Base-by-base conservation (phyloP, 1,140 invertebrate genomes). In the Euschistus heros region DNA sequence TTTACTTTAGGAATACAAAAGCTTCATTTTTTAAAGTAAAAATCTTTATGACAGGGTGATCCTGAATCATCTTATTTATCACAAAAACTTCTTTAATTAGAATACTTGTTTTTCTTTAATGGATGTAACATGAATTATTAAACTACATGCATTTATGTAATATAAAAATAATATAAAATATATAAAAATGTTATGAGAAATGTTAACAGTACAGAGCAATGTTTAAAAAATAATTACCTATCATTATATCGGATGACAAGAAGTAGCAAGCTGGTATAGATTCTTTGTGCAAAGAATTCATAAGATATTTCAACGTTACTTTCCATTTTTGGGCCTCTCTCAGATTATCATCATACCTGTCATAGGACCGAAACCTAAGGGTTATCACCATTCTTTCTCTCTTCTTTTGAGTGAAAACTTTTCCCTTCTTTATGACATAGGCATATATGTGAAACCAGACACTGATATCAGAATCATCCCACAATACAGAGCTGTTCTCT, bases 391-490 rank as follows among this genome's bases (percentile, higher is more conserved):
- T 87, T 64, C 86, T 78, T 72, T 90, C 87, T 60, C 90, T 80
- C 73, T 86, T 83, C 64, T 79, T 71, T 17, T 79, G 73, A 44
- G 76, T 79, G 67, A 84, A 84, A 47, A 83, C 78, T n/a, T 85
- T 81, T 50, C 82, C 81, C 72, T 85, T 87, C 71, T 88, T 87
- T 68, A 91, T 74, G 52, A 85, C 82, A 74, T 93, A 93, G 0
- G 90, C 86, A 73, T 92, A 94, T 68, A 94, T 84, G 72, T 90
- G 90, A 7, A 94, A 79, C 77, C 91, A 93, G 15, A 88, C 89
- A 70, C 85, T 88, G 37, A 82, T 81, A 77, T 90, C 87, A 67
- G 80, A 81, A 68, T 88, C 85, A 71, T 87, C 85, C 70, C 81
- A 76, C 70, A 83, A 81, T 27, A 78, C 76, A 72, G 77, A 78